phyloP scores from a whole-genome alignment of 2,888 invertebrate species.

The Metellina segmentata region DNA sequence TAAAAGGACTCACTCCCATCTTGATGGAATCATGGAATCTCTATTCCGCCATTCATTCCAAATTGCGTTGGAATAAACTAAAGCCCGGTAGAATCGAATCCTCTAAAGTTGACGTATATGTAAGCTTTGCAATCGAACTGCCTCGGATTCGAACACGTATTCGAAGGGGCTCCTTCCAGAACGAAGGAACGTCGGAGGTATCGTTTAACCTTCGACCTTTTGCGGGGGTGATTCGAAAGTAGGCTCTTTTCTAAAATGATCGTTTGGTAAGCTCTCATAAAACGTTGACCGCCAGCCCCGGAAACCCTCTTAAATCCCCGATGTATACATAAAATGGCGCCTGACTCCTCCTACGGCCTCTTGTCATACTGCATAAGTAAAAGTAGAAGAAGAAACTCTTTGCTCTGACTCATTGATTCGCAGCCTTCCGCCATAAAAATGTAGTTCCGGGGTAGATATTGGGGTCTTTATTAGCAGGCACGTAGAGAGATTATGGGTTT shows the following conservation, averaged over 20 bases:
- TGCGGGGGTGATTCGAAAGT: neutral
- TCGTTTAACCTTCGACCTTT: constrained; percentile 59
- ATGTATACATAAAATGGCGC: constrained; percentile 53
- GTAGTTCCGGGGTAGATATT: constrained; percentile 31
- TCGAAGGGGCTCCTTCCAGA: neutral
- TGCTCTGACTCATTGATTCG: constrained; percentile 58
- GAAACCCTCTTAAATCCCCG: constrained; percentile 37
- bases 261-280: constrained; percentile 52
- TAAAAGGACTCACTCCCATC: constrained; percentile 27
- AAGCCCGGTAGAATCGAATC: constrained; percentile 10
- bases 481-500: constrained; percentile 57
- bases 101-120: constrained; percentile 14
- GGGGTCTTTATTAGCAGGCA: constrained; percentile 50
- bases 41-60: constrained; percentile 14
- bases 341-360: neutral
- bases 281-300: constrained; percentile 46
- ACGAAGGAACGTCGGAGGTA: constrained; percentile 8
- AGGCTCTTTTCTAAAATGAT: constrained; percentile 48
- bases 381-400: constrained; percentile 29
- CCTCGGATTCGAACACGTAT: neutral
- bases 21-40: constrained; percentile 39
- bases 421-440: constrained; percentile 49
- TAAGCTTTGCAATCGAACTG: too few species aligned
- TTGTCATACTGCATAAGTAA: constrained; percentile 54
- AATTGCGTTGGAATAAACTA: constrained; percentile 36